Evolutionary conservation across 2,113 vertebrate species (phyloP), one percentile per base, ranked within the genome.

Genomic region (Tretioscincus oriximinensis): DNA sequence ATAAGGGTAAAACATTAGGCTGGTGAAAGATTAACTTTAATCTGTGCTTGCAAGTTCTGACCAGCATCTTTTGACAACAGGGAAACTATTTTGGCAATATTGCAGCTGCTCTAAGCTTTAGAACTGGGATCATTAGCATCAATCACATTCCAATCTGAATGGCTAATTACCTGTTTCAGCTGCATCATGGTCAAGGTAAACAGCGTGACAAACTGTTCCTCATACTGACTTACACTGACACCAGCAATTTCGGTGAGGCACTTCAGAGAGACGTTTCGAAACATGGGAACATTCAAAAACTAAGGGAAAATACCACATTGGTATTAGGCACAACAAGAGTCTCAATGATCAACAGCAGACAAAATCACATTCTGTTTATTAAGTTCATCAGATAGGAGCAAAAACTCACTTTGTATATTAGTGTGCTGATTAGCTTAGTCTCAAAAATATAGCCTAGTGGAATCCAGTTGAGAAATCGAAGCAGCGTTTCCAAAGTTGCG

Each of bases 181-280:
- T 99, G 98, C 96, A 98, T 98, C 98, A 99, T 99, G 83, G 98
- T 99, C 90, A 99, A 92, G 1, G 98, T 99, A 92, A 99, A 99
- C 71, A 99, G 96, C 0, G 97, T 99, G 90, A 99, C 97, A 82
- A 99, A 99, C 80, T 99, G 98, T 87, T 99, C 98, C 91, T 99
- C 98, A 10, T 99, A 99, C 82, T 99, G 98, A 92, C 97, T 99
- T 83, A 99, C 98, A 65, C 97, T 99, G 89, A 99, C 98, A 51
- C 98, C 98, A 66, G 98, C 98, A 75, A 99, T 99, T 93, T 99
- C 98, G 73, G 98, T 99, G 95, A 99, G 95, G 95, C 98, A 99
- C 96, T 99, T 99, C 90, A 99, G 93, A 61, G 98, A 99, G 83
- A 99, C 98, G 12, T 99, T 99, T 87, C 98, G 97, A 90, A 99